phyloP scores from a whole-genome alignment of 2,113 vertebrate species.

The Triplophysa rosa region DNA sequence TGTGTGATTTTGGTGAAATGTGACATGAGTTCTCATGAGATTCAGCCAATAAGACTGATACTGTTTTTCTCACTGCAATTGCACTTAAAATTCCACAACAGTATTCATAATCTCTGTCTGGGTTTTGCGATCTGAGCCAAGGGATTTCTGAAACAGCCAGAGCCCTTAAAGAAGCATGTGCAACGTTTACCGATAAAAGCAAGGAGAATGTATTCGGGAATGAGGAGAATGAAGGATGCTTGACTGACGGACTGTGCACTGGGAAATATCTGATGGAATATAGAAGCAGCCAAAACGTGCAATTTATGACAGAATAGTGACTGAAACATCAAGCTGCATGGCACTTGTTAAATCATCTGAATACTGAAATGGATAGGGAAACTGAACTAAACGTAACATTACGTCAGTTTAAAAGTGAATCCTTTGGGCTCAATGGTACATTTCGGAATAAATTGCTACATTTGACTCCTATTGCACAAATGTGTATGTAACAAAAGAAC shows the following conservation, averaged over 20 bases:
- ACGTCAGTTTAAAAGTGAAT: too few species aligned
- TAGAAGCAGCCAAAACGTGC: conserved; percentile 3
- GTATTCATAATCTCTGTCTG: neutral
- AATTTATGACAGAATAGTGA: conserved; percentile 13
- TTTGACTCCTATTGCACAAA: too few species aligned
- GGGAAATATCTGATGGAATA: conserved; percentile 29
- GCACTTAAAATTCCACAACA: neutral
- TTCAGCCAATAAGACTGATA: neutral
- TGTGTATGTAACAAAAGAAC: too few species aligned
- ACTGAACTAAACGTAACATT: too few species aligned
- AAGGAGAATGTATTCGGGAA: neutral
- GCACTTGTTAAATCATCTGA: too few species aligned
- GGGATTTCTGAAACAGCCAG: neutral
- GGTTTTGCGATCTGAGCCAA: neutral
- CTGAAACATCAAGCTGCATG: too few species aligned
- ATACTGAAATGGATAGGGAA: too few species aligned
- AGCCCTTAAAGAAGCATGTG: neutral
- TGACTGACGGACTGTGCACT: conserved; percentile 7
- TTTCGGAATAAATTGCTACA: too few species aligned
- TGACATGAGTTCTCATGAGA: neutral
- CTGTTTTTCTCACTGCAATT: neutral
- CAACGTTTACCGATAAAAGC: conserved; percentile 15
- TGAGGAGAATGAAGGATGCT: conserved; percentile 9
- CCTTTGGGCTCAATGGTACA: too few species aligned
- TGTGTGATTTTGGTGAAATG: too few species aligned